Percentiles rank a stretch among this genome's conserved stretches.
phyloP scores from a whole-genome alignment of 2,113 vertebrate genomes.

The Ameiurus melas region DNA sequence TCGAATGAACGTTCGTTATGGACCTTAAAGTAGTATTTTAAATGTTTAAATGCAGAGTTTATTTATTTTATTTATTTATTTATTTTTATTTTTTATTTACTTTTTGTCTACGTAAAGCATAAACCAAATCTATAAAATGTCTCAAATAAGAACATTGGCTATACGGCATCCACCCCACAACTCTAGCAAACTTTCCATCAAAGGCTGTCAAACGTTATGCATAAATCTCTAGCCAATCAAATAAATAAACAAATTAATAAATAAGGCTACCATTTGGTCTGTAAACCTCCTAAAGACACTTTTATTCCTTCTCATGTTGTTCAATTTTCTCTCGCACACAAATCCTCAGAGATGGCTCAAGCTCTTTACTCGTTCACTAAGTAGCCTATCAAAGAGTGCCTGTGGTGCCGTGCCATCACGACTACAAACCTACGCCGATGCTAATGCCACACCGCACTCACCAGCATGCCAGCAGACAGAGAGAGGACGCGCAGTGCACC shows the following conservation, averaged over 20 bases:
- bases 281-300: neutral
- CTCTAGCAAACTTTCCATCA: neutral
- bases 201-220: neutral
- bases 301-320: neutral
- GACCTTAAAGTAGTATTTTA: neutral
- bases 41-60: neutral
- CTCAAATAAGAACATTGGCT: neutral
- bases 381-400: neutral
- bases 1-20: neutral
- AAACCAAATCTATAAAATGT: neutral
- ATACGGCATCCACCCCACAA: neutral
- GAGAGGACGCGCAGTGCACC: neutral
- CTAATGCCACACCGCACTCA: conserved; percentile 28
- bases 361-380: neutral
- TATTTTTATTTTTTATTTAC: neutral
- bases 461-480: conserved; percentile 37
- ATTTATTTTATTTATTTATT: too few species aligned
- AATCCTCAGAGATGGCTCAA: neutral
- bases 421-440: neutral
- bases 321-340: neutral
- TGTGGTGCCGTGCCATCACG: neutral
- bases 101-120: neutral
- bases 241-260: neutral
- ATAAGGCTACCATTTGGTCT: neutral
- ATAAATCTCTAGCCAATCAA: neutral